Percentiles rank a stretch among this genome's conserved stretches.
phyloP scores from a whole-genome alignment of 2,113 vertebrate species.

The Xiphias gladius region DNA sequence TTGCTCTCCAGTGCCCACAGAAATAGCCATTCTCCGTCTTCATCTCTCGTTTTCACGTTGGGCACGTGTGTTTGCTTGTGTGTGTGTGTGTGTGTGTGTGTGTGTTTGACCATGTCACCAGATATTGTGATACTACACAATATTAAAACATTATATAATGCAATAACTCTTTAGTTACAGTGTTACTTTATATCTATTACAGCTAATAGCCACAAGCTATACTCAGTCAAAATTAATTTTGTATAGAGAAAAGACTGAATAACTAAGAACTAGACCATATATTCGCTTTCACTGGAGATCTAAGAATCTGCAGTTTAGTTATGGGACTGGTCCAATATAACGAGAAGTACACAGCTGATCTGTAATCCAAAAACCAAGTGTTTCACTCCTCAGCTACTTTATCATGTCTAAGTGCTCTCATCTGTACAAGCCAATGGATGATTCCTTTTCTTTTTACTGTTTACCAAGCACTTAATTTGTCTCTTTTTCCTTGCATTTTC shows the following conservation, averaged over 20 bases:
- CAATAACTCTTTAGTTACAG: background rate
- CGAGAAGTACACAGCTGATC: background rate
- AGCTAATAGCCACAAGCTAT: background rate
- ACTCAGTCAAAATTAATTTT: background rate
- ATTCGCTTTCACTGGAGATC: background rate
- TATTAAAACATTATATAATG: background rate
- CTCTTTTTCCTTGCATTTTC: background rate
- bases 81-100: background rate
- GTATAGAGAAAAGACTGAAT: background rate
- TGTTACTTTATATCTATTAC: background rate
- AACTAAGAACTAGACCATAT: background rate
- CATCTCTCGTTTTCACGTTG: background rate
- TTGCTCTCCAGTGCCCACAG: conserved; percentile 23
- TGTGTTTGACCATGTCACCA: background rate
- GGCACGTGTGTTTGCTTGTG: background rate
- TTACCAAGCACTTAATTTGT: background rate
- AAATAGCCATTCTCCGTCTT: conserved; percentile 3
- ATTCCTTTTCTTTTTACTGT: background rate
- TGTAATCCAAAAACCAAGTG: background rate
- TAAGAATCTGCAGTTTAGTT: conserved; percentile 24
- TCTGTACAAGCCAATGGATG: background rate
- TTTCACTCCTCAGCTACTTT: background rate
- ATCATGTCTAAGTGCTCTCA: background rate
- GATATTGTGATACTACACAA: background rate
- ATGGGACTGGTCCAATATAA: conserved; percentile 2